Conservation (phyloP, 2,888 invertebrate genomes). For the Heliconius aoede region DNA sequence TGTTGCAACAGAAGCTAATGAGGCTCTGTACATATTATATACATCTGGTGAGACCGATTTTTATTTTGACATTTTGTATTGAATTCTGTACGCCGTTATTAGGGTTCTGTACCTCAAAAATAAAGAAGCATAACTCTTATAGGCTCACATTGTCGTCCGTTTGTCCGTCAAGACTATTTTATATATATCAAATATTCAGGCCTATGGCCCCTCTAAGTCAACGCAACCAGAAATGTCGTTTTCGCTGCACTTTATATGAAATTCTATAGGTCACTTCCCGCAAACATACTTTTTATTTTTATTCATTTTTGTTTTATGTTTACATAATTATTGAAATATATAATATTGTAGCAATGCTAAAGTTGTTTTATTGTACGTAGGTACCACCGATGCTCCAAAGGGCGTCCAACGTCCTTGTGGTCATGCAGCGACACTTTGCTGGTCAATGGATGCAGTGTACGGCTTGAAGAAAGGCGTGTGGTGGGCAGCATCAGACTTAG, state of each 20-base stretch:
- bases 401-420: conserved; percentile 95
- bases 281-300: not conserved
- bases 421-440: conserved; percentile 92
- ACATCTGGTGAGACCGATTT: conserved; percentile 89
- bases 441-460: conserved; percentile 93
- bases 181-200: too few relatives aligned
- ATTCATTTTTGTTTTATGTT: not conserved
- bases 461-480: conserved; percentile 91
- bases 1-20: conserved; percentile 93
- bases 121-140: too few relatives aligned
- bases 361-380: conserved; percentile 44
- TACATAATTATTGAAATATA: not conserved
- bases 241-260: too few relatives aligned
- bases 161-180: too few relatives aligned
- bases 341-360: not conserved
- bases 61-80: not conserved
- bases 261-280: not conserved
- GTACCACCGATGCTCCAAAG: conserved; percentile 78
- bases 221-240: too few relatives aligned
- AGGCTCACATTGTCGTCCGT: too few relatives aligned
- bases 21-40: conserved; percentile 95
- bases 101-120: too few relatives aligned
- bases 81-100: not conserved
- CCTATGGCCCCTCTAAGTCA: too few relatives aligned
- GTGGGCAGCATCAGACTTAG: conserved; percentile 95